Percentiles rank a stretch among this genome's conserved stretches.
Evolutionary conservation across 2,888 invertebrate genomes (phyloP).

Genomic region (Melitaea athalia): DNA sequence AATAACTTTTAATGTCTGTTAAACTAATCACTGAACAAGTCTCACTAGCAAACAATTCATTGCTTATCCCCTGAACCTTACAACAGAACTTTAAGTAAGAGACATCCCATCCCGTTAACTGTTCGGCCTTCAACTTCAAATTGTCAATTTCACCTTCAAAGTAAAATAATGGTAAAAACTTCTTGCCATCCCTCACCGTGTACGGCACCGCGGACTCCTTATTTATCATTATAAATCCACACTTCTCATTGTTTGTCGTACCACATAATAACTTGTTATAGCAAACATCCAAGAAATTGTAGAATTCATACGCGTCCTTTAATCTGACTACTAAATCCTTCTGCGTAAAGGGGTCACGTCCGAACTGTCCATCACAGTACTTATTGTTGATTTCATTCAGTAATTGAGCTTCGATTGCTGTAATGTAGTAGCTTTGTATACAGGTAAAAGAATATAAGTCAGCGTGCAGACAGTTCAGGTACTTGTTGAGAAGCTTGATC

Average conservation of each 20-base stretch:
- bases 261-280: constrained; percentile 90
- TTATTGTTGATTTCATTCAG: constrained; percentile 95
- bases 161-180: constrained; percentile 95
- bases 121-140: constrained; percentile 92
- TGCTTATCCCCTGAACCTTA: constrained; percentile 95
- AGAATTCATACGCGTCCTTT: constrained; percentile 94
- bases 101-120: constrained; percentile 94
- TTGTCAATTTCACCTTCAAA: constrained; percentile 94
- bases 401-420: constrained; percentile 93
- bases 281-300: constrained; percentile 94
- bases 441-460: constrained; percentile 95
- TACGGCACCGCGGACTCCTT: constrained; percentile 97
- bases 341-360: constrained; percentile 91
- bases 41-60: constrained; percentile 94
- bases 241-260: constrained; percentile 89
- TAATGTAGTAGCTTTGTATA: constrained; percentile 96
- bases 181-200: constrained; percentile 90
- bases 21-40: constrained; percentile 95
- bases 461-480: constrained; percentile 92
- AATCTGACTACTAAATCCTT: constrained; percentile 95
- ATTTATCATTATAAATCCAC: constrained; percentile 95
- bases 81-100: constrained; percentile 97
- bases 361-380: constrained; percentile 95
- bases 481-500: constrained; percentile 93
- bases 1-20: constrained; percentile 94